phyloP scores from a whole-genome alignment of 2,888 invertebrate species.

The Anagyrus pseudococci region DNA sequence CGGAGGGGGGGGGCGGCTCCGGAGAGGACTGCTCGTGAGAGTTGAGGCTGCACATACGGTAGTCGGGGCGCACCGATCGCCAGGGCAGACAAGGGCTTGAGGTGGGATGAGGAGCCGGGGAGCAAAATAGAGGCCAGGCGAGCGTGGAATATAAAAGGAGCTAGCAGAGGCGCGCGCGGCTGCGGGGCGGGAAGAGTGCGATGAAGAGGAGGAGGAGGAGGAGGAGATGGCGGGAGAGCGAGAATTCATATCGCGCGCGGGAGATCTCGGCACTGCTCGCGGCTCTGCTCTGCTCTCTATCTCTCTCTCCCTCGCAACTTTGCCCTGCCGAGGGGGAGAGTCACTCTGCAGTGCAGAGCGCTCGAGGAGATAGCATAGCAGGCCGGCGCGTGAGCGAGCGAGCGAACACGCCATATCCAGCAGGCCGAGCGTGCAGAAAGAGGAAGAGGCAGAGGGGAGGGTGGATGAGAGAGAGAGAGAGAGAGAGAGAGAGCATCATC shows the following conservation, averaged over 20 bases:
- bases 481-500: conserved; percentile 24
- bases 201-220: conserved; percentile 2
- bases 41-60: conserved; percentile 54
- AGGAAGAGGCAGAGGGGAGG: too few species aligned
- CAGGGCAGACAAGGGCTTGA: conserved; percentile 56
- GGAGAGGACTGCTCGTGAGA: not conserved
- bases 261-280: conserved; percentile 59
- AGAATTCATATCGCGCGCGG: conserved; percentile 60
- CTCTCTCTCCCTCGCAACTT: conserved; percentile 18
- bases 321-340: too few species aligned
- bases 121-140: conserved; percentile 60
- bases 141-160: conserved; percentile 62
- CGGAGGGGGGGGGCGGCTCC: not conserved
- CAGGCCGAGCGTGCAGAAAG: too few species aligned
- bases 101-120: conserved; percentile 47
- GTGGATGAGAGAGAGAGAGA: conserved; percentile 1
- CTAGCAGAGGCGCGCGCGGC: too few species aligned
- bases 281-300: not conserved
- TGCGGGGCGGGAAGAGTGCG: too few species aligned
- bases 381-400: too few species aligned
- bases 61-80: conserved; percentile 56
- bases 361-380: too few species aligned
- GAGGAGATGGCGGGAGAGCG: conserved; percentile 9
- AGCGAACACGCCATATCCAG: too few species aligned
- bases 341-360: too few species aligned